A percentile compares a stretch with the other conserved stretches of the same genome.
Evolutionary conservation across 2,888 invertebrate species (phyloP).

Genomic region (Campaea margaritaria): DNA sequence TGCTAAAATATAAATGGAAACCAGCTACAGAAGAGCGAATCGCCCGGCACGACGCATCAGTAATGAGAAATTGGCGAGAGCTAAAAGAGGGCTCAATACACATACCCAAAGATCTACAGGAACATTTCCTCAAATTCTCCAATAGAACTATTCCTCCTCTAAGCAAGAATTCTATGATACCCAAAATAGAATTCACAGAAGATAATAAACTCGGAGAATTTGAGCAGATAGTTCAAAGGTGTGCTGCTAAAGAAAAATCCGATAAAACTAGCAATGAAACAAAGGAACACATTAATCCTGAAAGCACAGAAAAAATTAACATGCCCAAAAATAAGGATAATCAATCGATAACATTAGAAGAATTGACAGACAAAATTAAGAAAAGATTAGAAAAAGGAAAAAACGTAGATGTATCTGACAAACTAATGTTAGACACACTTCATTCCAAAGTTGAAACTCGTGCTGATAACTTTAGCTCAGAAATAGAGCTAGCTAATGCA

Average conservation of each 20-base stretch:
- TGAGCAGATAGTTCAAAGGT: conserved; percentile 75
- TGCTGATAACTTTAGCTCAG: conserved; percentile 49
- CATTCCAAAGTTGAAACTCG: conserved; percentile 31
- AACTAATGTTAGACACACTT: conserved; percentile 64
- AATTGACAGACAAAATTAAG: conserved; percentile 67
- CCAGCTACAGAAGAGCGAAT: conserved; percentile 85
- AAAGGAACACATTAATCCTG: conserved; percentile 21
- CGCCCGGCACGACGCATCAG: conserved; percentile 87
- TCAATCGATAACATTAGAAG: conserved; percentile 68
- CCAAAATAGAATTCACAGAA: conserved; percentile 63
- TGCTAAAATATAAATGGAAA: conserved; percentile 88
- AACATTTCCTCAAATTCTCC: conserved; percentile 89
- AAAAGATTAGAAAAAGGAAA: conserved; percentile 64
- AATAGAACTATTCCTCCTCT: conserved; percentile 82
- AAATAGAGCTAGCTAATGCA: conserved; percentile 55
- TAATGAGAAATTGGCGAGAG: conserved; percentile 89
- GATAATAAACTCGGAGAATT: conserved; percentile 73
- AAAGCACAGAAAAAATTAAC: conserved; percentile 28
- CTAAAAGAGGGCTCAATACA: conserved; percentile 85
- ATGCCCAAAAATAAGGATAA: conserved; percentile 46
- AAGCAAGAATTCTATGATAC: conserved; percentile 59
- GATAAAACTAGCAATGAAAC: conserved; percentile 13
- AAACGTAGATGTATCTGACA: conserved; percentile 63
- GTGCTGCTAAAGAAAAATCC: conserved; percentile 59
- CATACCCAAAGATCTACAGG: conserved; percentile 72